Conservation (phyloP, 1,140 invertebrate genomes). For the Drosophila tristis region DNA sequence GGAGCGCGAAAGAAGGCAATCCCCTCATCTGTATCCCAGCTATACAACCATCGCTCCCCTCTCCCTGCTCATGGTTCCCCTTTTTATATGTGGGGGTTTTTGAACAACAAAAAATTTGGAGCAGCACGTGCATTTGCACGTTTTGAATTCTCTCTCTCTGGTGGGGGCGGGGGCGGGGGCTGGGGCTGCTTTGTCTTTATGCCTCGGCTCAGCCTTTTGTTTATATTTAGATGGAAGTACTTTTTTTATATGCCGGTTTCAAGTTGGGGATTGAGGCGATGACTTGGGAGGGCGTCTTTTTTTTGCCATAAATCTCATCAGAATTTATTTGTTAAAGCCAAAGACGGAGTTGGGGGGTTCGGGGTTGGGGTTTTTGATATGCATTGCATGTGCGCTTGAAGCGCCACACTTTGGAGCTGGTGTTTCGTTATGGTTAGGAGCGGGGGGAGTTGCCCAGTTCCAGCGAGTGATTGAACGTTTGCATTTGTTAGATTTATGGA, state of each 20-base stretch:
- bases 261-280: conserved; percentile 33
- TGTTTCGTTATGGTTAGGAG: conserved; percentile 1
- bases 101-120: conserved; percentile 55
- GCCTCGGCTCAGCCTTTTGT: conserved; percentile 49
- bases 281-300: conserved; percentile 32
- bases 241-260: conserved; percentile 68
- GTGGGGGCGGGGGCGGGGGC: no score
- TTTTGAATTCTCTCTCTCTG: conserved; percentile 39
- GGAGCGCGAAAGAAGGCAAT: conserved; percentile 54
- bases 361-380: conserved; percentile 28
- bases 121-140: conserved; percentile 81
- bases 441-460: conserved; percentile 18
- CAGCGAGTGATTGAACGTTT: conserved; percentile 57
- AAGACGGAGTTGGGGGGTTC: conserved; percentile 40
- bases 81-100: conserved; percentile 7
- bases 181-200: conserved; percentile 25
- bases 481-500: conserved; percentile 75
- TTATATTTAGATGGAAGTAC: conserved; percentile 79
- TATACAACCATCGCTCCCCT: not conserved
- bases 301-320: conserved; percentile 69
- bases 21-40: not conserved
- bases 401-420: conserved; percentile 44
- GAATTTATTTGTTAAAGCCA: conserved; percentile 75
- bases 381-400: conserved; percentile 34
- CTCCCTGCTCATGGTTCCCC: conserved; percentile 16